phyloP scores from a whole-genome alignment of 2,113 vertebrate species.

The Taxidea taxus region DNA sequence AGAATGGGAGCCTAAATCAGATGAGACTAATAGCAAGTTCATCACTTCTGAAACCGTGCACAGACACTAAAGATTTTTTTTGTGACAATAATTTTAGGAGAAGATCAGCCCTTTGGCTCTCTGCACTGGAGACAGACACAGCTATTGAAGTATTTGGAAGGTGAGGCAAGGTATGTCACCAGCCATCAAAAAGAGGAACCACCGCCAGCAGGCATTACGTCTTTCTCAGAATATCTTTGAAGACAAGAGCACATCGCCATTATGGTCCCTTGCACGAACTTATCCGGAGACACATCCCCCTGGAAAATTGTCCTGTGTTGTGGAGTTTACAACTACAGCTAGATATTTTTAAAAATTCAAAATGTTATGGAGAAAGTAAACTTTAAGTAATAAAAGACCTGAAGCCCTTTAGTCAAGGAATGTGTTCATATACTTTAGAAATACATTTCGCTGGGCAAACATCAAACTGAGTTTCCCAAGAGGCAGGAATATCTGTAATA shows the following conservation, averaged over 20 bases:
- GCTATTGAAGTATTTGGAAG: conserved; percentile 48
- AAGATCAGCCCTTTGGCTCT: conserved; percentile 47
- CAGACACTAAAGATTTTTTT: conserved; percentile 51
- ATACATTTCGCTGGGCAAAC: not conserved
- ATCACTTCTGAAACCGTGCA: conserved; percentile 58
- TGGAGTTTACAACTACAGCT: not conserved
- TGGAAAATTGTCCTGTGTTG: not conserved
- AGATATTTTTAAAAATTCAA: conserved; percentile 2
- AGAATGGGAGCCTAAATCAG: conserved; percentile 54
- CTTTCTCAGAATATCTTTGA: not conserved
- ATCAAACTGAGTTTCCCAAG: not conserved
- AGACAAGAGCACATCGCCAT: not conserved
- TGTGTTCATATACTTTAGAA: not conserved
- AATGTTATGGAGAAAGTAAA: not conserved
- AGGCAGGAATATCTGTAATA: not conserved
- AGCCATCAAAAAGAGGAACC: not conserved
- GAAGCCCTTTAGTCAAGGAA: not conserved
- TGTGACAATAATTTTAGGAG: conserved; percentile 52
- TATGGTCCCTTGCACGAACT: not conserved
- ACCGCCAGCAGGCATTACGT: not conserved
- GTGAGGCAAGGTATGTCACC: accelerated
- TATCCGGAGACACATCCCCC: not conserved
- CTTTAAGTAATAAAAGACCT: not conserved
- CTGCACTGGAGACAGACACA: conserved; percentile 35
- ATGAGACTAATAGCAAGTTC: conserved; percentile 49